phyloP scores from a whole-genome alignment of 2,113 vertebrate species.

The Carassius auratus region DNA sequence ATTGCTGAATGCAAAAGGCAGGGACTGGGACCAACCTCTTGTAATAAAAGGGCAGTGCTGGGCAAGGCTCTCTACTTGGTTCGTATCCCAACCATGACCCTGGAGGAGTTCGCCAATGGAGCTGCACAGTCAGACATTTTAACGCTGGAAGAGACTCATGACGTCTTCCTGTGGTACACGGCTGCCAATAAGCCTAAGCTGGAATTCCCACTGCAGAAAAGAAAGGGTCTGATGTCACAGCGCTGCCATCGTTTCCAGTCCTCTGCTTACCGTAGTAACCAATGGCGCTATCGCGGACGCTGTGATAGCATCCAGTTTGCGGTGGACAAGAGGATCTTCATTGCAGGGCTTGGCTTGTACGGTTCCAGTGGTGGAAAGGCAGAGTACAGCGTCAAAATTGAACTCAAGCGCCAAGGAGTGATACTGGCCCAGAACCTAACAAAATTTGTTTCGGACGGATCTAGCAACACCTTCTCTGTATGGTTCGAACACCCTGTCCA shows the following conservation, averaged over 20 bases:
- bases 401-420: conserved; percentile 88
- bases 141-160: conserved; percentile 87
- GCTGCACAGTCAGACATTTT: conserved; percentile 89
- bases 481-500: conserved; percentile 96
- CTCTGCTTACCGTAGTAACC: conserved; percentile 91
- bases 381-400: conserved; percentile 89
- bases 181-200: conserved; percentile 87
- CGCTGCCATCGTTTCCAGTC: conserved; percentile 93
- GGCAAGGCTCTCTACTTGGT: conserved; percentile 89
- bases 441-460: conserved; percentile 90
- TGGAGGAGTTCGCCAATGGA: conserved; percentile 92
- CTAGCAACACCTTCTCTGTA: conserved; percentile 89
- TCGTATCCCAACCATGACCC: conserved; percentile 88
- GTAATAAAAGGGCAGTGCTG: conserved; percentile 85
- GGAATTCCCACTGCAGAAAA: conserved; percentile 82
- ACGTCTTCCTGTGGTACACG: conserved; percentile 92
- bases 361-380: conserved; percentile 90
- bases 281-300: conserved; percentile 92
- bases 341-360: conserved; percentile 89
- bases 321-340: conserved; percentile 89
- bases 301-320: conserved; percentile 97
- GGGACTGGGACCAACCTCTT: conserved; percentile 76
- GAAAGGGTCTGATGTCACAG: conserved; percentile 85
- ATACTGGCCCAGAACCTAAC: conserved; percentile 88
- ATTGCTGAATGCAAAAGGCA: conserved; percentile 87